phyloP scores from a whole-genome alignment of 2,888 invertebrate genomes.

The Drosophila meridionalis region DNA sequence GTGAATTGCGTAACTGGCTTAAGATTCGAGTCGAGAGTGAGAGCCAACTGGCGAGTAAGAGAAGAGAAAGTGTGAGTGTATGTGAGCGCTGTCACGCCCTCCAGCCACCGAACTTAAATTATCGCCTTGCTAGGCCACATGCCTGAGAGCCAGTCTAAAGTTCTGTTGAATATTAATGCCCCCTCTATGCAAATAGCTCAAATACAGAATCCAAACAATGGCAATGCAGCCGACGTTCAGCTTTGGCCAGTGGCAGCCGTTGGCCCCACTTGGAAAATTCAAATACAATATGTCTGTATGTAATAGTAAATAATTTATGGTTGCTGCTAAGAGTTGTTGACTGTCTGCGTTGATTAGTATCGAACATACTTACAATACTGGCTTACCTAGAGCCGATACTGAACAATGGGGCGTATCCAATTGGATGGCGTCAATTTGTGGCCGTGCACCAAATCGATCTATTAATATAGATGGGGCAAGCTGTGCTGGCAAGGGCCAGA shows the following conservation, averaged over 20 bases:
- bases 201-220: slow-evolving; percentile 3
- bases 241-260: slow-evolving; percentile 2
- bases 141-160: not conserved
- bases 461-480: not conserved
- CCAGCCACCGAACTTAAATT: slow-evolving; percentile 1
- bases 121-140: not conserved
- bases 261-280: slow-evolving; percentile 20
- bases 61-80: slow-evolving; percentile 39
- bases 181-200: slow-evolving; percentile 19
- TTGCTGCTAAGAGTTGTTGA: slow-evolving; percentile 27
- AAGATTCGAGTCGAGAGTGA: slow-evolving; percentile 53
- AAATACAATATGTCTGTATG: slow-evolving; percentile 1
- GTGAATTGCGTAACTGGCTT: slow-evolving; percentile 60
- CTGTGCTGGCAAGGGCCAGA: not conserved
- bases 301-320: slow-evolving; percentile 40
- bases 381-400: slow-evolving; percentile 14
- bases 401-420: slow-evolving; percentile 55
- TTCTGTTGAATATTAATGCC: slow-evolving; percentile 35
- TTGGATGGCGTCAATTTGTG: slow-evolving; percentile 49
- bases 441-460: slow-evolving; percentile 28
- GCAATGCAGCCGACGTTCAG: slow-evolving; percentile 12
- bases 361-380: slow-evolving; percentile 30
- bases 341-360: slow-evolving; percentile 38
- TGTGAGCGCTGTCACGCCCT: not conserved
- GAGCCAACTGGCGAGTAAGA: slow-evolving; percentile 7